Conservation (phyloP, 2,113 vertebrate genomes). For the Hemichromis elongatus region DNA sequence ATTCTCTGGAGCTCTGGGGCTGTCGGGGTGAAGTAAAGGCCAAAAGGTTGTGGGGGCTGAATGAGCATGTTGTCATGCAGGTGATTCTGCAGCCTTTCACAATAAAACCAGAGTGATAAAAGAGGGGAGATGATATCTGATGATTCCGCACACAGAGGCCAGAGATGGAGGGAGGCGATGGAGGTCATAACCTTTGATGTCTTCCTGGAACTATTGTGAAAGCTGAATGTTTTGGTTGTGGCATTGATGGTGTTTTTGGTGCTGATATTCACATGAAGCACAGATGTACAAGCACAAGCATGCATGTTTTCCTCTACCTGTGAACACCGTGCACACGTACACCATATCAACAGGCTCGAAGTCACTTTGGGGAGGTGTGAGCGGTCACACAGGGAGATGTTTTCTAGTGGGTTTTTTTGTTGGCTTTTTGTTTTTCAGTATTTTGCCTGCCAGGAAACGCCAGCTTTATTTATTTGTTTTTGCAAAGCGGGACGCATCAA, state of each 20-base stretch:
- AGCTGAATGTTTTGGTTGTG: slow-evolving; percentile 34
- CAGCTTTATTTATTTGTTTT: neutral
- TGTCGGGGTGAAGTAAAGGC: slow-evolving; percentile 1
- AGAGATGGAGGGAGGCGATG: neutral
- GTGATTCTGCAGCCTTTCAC: slow-evolving; percentile 42
- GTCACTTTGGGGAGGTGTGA: neutral
- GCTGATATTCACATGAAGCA: neutral
- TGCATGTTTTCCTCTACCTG: neutral
- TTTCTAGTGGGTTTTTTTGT: neutral
- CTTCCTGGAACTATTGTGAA: slow-evolving; percentile 39
- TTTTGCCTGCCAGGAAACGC: neutral
- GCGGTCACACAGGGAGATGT: neutral
- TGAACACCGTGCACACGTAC: neutral
- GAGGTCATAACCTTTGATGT: slow-evolving; percentile 47
- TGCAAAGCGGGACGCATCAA: neutral
- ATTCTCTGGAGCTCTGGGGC: neutral
- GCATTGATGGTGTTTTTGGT: neutral
- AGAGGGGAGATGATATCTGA: slow-evolving; percentile 30
- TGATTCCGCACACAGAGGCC: neutral
- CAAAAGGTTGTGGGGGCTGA: slow-evolving; percentile 1
- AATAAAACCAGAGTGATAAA: slow-evolving; percentile 29
- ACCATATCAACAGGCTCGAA: neutral
- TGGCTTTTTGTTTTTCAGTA: neutral
- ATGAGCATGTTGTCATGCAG: slow-evolving; percentile 35
- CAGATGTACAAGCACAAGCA: neutral